Evolutionary conservation across 2,797 vertebrate genomes (phyloP), one percentile per base, ranked within the genome.

Genomic region (Sebastes itinus): DNA sequence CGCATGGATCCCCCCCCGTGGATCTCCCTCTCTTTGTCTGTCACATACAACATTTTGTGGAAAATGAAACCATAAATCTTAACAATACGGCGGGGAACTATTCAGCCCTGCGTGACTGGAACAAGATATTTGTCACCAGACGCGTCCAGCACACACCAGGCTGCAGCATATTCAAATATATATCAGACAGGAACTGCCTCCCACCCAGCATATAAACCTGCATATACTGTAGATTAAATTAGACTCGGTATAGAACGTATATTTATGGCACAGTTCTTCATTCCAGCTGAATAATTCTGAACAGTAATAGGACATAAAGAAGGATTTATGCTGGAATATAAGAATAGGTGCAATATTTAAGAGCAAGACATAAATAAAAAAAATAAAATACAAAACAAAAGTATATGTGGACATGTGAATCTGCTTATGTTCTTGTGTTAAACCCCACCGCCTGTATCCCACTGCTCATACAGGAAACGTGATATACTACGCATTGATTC

Each of bases 401-500:
- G 63, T 18, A 10, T 76, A 61, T 54, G 62, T 72, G 67, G 56
- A 60, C 66, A 74, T 32, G 63, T 82, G 77, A 83, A 63, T 90
- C 73, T 86, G 88, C 49, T 83, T 81, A 23, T 46, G 78, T 61
- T 82, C 32, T 60, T 78, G 72, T 52, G 80, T 91, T 77, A 88
- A 82, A 85, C 46, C 87, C 78, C 80, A 66, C 60, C 32, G 63
- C 70, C 89, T 91, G 84, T 16, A 65, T 86, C 56, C 69, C 84
- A 75, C 71, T 18, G 13, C 77, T 82, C 74, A 16, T 5, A 55
- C 81, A 72, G 83, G 80, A 88, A 86, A 89, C 65, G 54, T 80
- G 88, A 87, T 85, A 67, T 23, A 72, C 87, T 77, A 28, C 16
- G 22, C 84, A 88, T 83, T 85, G 68, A 88, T 87, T 91, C 87